A percentile compares a stretch with the other conserved stretches of the same genome.
Evolutionary conservation across 2,888 invertebrate species (phyloP).

Genomic region (Pollenia griseotomentosa): DNA sequence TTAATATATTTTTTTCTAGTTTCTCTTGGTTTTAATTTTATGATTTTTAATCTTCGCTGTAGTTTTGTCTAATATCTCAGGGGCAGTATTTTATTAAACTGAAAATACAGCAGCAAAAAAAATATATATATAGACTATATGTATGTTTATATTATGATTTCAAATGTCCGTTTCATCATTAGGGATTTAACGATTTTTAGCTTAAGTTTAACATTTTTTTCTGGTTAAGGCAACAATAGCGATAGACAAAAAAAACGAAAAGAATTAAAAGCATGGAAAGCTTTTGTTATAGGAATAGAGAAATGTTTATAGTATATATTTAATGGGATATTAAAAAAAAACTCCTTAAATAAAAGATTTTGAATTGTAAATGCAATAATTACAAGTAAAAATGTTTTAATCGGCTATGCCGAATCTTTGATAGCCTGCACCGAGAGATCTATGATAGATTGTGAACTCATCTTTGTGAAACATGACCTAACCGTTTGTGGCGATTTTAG

Average conservation of each 20-base stretch:
- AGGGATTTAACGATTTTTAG: slow-evolving; percentile 35
- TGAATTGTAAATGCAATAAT: too few species aligned
- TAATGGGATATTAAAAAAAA: too few species aligned
- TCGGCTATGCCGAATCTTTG: too few species aligned
- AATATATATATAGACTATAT: not conserved
- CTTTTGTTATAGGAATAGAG: too few species aligned
- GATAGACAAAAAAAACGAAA: not conserved
- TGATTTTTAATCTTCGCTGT: slow-evolving; percentile 49
- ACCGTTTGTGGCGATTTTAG: too few species aligned
- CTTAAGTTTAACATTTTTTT: not conserved
- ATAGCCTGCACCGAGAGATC: too few species aligned
- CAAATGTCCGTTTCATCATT: slow-evolving; percentile 57
- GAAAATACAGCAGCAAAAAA: not conserved
- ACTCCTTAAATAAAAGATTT: too few species aligned
- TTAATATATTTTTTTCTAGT: not conserved
- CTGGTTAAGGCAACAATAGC: not conserved
- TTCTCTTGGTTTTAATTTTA: slow-evolving; percentile 33
- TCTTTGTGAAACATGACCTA: too few species aligned
- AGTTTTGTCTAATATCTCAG: slow-evolving; percentile 34
- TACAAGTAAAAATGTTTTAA: too few species aligned
- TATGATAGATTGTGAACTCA: too few species aligned
- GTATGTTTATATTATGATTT: slow-evolving; percentile 39
- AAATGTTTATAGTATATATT: too few species aligned
- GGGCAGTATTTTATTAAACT: slow-evolving; percentile 20
- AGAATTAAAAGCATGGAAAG: too few species aligned